Percentiles rank a stretch among this genome's conserved stretches.
These are phyloP conservation scores for Drosophila sturtevanti DNA, from an alignment of 1,140 invertebrate species.

Conservation along the genomic window DNA sequence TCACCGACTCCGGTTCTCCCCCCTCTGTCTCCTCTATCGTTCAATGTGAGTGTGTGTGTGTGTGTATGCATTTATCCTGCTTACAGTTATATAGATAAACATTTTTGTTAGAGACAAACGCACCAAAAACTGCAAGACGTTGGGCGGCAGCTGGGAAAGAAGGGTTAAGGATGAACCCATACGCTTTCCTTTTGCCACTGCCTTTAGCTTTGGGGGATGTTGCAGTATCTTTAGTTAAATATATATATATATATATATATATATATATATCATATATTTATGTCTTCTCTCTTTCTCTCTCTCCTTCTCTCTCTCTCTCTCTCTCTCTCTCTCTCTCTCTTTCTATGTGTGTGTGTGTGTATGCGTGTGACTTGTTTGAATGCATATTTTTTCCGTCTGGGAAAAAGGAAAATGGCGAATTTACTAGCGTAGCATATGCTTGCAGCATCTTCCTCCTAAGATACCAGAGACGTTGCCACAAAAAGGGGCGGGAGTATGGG, in stretches of 20 bases:
- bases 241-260: neutral
- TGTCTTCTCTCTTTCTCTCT: neutral
- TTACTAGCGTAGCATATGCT: conserved; percentile 46
- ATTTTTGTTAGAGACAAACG: conserved; percentile 52
- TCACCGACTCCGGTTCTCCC: neutral
- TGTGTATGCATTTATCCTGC: conserved; percentile 59
- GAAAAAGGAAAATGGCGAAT: conserved; percentile 55
- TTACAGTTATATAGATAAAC: conserved; percentile 74
- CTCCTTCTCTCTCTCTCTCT: neutral
- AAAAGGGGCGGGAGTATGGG: neutral
- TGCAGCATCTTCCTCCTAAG: neutral
- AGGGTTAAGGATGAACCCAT: neutral
- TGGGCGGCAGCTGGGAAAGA: neutral
- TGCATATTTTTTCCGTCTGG: conserved; percentile 57
- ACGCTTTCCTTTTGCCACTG: neutral
- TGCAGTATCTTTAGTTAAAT: neutral
- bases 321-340: neutral
- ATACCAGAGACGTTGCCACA: conserved; percentile 11
- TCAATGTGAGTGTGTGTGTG: conserved; percentile 43
- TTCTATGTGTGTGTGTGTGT: neutral
- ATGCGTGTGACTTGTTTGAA: conserved; percentile 48
- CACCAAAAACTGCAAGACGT: conserved; percentile 22
- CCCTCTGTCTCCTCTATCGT: neutral
- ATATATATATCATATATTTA: neutral
- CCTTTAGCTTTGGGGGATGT: neutral